Evolutionary conservation across 2,113 vertebrate genomes (phyloP).

Genomic region (Cavia aperea): DNA sequence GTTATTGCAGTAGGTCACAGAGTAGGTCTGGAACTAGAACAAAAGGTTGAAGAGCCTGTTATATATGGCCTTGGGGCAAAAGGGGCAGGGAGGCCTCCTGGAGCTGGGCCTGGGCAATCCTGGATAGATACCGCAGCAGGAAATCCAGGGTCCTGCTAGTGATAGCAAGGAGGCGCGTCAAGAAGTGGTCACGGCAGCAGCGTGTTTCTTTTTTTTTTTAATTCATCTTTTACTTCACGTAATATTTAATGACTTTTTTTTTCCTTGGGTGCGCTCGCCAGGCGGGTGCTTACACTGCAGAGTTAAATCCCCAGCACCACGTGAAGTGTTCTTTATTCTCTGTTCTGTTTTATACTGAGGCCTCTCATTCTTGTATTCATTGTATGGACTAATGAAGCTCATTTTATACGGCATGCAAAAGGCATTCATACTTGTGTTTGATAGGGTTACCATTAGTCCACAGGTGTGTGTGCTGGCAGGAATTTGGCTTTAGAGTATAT

Average conservation of each 20-base stretch:
- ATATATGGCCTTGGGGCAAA: neutral
- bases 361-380: neutral
- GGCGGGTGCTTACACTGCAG: too few relatives aligned
- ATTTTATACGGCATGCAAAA: neutral
- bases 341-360: fast-evolving
- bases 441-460: neutral
- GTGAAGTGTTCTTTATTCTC: neutral
- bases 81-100: neutral
- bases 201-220: too few relatives aligned
- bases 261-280: too few relatives aligned
- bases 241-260: too few relatives aligned
- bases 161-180: too few relatives aligned
- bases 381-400: neutral
- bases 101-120: neutral
- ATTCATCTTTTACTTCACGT: too few relatives aligned
- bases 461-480: neutral
- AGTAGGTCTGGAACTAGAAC: neutral
- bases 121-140: neutral
- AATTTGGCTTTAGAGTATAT: neutral
- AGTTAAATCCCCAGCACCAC: too few relatives aligned
- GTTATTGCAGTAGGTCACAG: neutral
- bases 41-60: neutral
- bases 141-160: neutral
- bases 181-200: neutral
- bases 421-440: neutral